Evolutionary conservation across 1,140 invertebrate species (phyloP).

Genomic region (Heliconius hewitsoni): DNA sequence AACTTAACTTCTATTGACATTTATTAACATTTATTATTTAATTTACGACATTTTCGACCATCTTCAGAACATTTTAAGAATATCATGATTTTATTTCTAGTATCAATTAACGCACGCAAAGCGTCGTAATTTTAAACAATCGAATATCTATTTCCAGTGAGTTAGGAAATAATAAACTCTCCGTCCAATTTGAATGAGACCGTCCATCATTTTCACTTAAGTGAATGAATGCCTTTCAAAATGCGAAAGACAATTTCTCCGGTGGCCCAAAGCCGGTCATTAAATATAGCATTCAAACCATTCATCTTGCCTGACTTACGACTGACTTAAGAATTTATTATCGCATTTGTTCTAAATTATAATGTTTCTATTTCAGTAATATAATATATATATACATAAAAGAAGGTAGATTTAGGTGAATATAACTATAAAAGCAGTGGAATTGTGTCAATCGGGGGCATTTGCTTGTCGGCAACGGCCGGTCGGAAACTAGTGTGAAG

Average conservation of each 20-base stretch:
- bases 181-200: slow-evolving; percentile 33
- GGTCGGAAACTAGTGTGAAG: too few relatives aligned
- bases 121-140: not conserved
- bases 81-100: too few relatives aligned
- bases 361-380: not conserved
- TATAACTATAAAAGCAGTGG: not conserved
- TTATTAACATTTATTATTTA: too few relatives aligned
- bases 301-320: slow-evolving; percentile 41
- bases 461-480: too few relatives aligned
- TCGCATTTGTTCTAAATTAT: slow-evolving; percentile 26
- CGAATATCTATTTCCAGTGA: not conserved
- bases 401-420: not conserved
- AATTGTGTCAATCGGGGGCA: too few relatives aligned
- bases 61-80: too few relatives aligned
- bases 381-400: not conserved
- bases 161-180: slow-evolving; percentile 24
- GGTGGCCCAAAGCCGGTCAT: slow-evolving; percentile 31
- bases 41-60: too few relatives aligned
- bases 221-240: slow-evolving; percentile 34
- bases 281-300: slow-evolving; percentile 39
- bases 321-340: slow-evolving; percentile 39
- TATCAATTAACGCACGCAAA: not conserved
- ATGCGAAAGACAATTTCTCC: slow-evolving; percentile 44
- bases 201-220: slow-evolving; percentile 44
- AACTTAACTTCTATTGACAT: too few relatives aligned